phyloP scores from a whole-genome alignment of 2,888 invertebrate species.

The Pachycephus smyrnensis region DNA sequence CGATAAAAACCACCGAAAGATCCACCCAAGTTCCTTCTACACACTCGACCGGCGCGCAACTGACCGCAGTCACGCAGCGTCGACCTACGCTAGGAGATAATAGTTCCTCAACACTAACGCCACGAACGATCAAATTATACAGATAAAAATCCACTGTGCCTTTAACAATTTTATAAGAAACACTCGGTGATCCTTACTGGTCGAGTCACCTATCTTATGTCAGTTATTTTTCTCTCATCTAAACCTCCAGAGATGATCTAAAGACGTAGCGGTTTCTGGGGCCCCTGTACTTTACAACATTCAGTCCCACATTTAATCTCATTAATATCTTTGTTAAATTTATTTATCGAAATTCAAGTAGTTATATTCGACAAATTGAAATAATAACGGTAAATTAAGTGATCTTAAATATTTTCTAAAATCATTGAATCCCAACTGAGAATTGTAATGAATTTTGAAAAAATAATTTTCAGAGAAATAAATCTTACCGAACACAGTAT shows the following conservation, averaged over 20 bases:
- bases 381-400: background rate
- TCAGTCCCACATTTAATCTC: background rate
- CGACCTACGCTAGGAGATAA: conserved; percentile 50
- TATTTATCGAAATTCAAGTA: background rate
- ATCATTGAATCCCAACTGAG: background rate
- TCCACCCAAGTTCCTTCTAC: conserved; percentile 47
- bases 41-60: conserved; percentile 65
- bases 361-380: background rate
- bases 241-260: background rate
- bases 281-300: background rate
- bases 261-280: background rate
- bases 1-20: conserved; percentile 38
- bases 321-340: background rate
- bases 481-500: background rate
- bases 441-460: background rate
- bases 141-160: background rate
- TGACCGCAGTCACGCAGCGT: conserved; percentile 48
- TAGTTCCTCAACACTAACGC: conserved; percentile 42
- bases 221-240: background rate
- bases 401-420: background rate
- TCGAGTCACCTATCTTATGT: background rate
- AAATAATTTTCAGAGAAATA: background rate
- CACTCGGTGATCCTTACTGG: background rate
- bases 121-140: background rate
- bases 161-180: background rate